Evolutionary conservation across 2,888 invertebrate genomes (phyloP), one percentile per base, ranked within the genome.

Genomic region (Tetragonisca angustula): DNA sequence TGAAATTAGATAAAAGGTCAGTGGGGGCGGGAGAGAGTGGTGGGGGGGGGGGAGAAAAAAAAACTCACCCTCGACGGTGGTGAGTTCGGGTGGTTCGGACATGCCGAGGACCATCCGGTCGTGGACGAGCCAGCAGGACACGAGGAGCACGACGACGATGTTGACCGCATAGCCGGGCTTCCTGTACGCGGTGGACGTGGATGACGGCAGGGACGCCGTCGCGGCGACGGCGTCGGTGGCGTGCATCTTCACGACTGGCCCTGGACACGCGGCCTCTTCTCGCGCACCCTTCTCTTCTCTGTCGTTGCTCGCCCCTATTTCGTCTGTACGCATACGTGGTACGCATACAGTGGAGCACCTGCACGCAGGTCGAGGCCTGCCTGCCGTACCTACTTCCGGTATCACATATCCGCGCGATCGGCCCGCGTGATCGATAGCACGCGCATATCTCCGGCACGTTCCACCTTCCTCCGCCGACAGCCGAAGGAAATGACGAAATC

Each of bases 131-230:
- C 85, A 92, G 76, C 89, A 92, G 87, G 91, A 90, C 73, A 89
- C 88, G 78, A 93, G 74, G 69, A 91, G 67, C 77, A 89, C 83
- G 87, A 90, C 90, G 75, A 92, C 80, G 79, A 92, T 76, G 71
- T 90, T 89, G 76, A 87, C 84, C 86, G 84, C 84, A 76, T 86
- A 86, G 73, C 73, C 78, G 62, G 76, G 85, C 81, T 79, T 89
- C 85, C 83, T 88, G 65, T 52, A 71, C 54, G 69, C 56, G 56
- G 72, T 61, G 96, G 93, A 82, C 83, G 81, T 75, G 78, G 81
- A 79, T 70, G 90, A 87, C 89, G 92, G 96, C 80, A 71, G 70
- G 96, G 93, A 79, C 81, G 84, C 75, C 79, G 81, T 70, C 80
- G 54, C 70, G 72, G 72, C 74, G 82, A 81, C 81, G 80, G 74